phyloP scores from a whole-genome alignment of 2,888 invertebrate genomes.

The Proisotoma minuta region DNA sequence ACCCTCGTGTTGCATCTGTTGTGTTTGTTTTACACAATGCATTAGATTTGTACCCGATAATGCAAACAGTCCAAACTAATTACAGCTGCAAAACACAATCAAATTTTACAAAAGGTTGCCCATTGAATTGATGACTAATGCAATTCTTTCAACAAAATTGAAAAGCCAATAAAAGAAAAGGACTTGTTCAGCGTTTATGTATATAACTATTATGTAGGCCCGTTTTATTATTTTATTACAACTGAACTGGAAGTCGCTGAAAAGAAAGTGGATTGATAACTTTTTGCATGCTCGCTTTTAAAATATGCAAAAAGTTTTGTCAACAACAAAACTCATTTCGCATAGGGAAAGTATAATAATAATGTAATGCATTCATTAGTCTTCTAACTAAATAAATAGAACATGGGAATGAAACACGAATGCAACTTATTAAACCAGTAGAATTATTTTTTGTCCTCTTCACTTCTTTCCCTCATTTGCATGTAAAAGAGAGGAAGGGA shows the following conservation, averaged over 20 bases:
- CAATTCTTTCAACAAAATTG: too few relatives aligned
- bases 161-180: too few relatives aligned
- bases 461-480: constrained; percentile 3
- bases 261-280: neutral
- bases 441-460: neutral
- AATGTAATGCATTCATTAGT: neutral
- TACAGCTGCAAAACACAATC: neutral
- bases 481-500: constrained; percentile 1
- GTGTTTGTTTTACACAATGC: too few relatives aligned
- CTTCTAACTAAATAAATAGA: neutral
- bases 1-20: too few relatives aligned
- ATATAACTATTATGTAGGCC: too few relatives aligned
- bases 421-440: neutral
- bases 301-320: neutral
- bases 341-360: neutral
- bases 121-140: neutral
- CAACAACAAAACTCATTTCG: neutral
- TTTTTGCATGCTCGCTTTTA: neutral
- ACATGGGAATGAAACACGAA: neutral
- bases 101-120: neutral
- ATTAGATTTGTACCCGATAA: too few relatives aligned
- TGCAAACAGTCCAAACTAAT: too few relatives aligned
- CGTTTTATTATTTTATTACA: neutral
- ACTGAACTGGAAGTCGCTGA: neutral
- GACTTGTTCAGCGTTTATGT: too few relatives aligned